Base-by-base conservation (phyloP, 2,113 vertebrate species). In the Podarcis raffonei region DNA sequence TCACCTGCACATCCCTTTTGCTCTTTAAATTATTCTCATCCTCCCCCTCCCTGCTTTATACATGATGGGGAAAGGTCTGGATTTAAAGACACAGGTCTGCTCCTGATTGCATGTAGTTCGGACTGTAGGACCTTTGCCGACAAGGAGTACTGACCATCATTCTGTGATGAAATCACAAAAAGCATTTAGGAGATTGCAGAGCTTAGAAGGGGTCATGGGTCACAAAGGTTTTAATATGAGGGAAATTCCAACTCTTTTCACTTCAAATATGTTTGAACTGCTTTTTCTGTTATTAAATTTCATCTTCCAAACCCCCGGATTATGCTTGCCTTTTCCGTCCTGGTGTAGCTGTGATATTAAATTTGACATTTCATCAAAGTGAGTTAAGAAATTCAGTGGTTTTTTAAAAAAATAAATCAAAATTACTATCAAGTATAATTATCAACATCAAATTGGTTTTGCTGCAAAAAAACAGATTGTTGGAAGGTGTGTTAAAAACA, bases 361-460 rank as follows among this genome's bases (percentile, higher is more conserved):
- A 90, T 92, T 92, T 94, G 89, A 86, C 90, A 0, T 0, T 90
- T 89, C 62, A 0, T 87, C 94, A 82, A 87, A 84, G 87, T 84
- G 66, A 80, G 93, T 91, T 94, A 92, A 93, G 91, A 93, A 94
- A 90, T 94, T 89, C 90, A 71, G 90, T 35, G 30, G 3, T 42
- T 79, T 84, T 37, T 13, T 91, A 18, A 74, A 74, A 35, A 42
- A 90, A 85, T 75, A 91, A 95, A 95, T 95, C 90, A 94, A 94
- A 95, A 91, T 89, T 71, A 32, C 91, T 94, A 92, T 94, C 93
- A 94, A 94, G 92, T 93, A 90, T 87, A 90, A 86, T 93, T 89
- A 69, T 93, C 72, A 53, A 93, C 92, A 90, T 84, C 90, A 91
- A 95, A 94, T 92, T 93, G 93, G 83, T 96, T 90, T 93, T 95